Conservation (phyloP, 2,113 vertebrate genomes). For the Chrysemys picta region DNA sequence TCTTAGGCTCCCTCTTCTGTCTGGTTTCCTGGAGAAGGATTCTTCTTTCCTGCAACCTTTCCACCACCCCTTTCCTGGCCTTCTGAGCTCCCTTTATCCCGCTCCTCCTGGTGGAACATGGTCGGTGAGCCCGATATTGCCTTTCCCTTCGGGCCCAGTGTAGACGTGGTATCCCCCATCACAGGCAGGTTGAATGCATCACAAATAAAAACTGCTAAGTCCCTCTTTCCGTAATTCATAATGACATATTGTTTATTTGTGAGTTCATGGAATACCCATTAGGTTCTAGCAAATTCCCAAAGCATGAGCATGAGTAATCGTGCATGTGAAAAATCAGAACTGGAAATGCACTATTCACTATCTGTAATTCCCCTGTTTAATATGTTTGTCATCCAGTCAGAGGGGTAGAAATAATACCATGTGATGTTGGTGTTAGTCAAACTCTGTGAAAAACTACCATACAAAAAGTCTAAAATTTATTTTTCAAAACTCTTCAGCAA, state of each 20-base stretch:
- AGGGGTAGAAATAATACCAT: not conserved
- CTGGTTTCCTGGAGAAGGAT: not conserved
- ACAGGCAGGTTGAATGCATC: not conserved
- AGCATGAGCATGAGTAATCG: not conserved
- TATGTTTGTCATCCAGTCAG: too few relatives aligned
- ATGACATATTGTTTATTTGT: too few relatives aligned
- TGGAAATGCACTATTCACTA: not conserved
- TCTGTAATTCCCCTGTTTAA: not conserved
- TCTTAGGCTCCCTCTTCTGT: not conserved
- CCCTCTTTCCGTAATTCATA: not conserved
- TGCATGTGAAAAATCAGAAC: not conserved
- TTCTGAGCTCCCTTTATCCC: not conserved
- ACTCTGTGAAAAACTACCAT: not conserved
- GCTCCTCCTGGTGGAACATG: not conserved
- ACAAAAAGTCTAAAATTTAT: not conserved
- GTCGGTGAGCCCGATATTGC: not conserved
- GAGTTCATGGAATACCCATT: too few relatives aligned
- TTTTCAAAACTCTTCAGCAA: not conserved
- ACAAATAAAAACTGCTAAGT: not conserved
- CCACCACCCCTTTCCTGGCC: not conserved
- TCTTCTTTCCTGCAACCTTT: not conserved
- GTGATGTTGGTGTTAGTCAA: not conserved
- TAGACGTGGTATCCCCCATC: not conserved
- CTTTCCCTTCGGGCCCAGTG: not conserved
- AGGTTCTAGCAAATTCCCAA: not conserved